Evolutionary conservation across 2,797 vertebrate genomes (phyloP).

Genomic region (Periparus ater): DNA sequence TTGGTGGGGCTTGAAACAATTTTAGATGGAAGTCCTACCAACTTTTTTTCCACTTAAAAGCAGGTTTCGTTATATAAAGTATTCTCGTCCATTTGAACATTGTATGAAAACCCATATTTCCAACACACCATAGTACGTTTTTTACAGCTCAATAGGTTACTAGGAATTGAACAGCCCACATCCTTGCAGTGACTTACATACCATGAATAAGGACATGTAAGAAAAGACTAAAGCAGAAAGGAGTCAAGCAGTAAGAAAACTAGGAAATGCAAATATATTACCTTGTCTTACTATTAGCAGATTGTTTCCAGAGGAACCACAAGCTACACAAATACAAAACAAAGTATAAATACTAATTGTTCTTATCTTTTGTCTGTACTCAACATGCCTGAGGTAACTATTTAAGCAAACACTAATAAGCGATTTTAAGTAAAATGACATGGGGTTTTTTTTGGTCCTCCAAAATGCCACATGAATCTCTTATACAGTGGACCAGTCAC

Average conservation of each 20-base stretch:
- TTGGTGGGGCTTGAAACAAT: neutral
- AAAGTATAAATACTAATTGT: neutral
- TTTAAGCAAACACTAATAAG: neutral
- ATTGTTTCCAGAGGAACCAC: neutral
- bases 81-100: neutral
- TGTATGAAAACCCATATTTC: neutral
- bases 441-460: neutral
- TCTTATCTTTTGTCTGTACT: neutral
- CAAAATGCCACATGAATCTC: neutral
- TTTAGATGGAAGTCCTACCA: neutral
- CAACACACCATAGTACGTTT: neutral
- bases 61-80: neutral
- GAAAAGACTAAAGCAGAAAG: neutral
- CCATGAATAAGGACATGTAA: neutral
- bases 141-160: neutral
- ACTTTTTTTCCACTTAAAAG: neutral
- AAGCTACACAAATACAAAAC: neutral
- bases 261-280: neutral
- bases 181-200: neutral
- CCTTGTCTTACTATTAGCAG: neutral
- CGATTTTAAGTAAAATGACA: neutral
- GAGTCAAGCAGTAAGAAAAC: neutral
- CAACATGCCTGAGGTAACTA: neutral
- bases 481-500: neutral
- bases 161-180: neutral